Evolutionary conservation across 2,888 invertebrate species (phyloP).

Genomic region (Nomada ferruginata): DNA sequence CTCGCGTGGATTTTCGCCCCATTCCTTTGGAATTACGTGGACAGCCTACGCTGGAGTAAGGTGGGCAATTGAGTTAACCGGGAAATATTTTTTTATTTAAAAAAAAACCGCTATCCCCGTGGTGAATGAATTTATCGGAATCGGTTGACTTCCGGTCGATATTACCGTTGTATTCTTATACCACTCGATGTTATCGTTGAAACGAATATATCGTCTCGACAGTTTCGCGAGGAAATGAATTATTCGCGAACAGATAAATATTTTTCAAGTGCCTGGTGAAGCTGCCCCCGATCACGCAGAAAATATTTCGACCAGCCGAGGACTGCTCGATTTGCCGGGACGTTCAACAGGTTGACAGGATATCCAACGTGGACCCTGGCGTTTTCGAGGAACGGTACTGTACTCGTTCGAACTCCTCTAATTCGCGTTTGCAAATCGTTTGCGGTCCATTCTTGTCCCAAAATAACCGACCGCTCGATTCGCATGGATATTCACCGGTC

Average conservation of each 20-base stretch:
- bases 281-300: slow-evolving; percentile 74
- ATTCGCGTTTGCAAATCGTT: background rate
- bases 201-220: no score
- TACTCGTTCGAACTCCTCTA: slow-evolving; percentile 11
- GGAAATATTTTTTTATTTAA: background rate
- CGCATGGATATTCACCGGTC: no score
- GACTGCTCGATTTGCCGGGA: slow-evolving; percentile 91
- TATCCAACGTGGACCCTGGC: slow-evolving; percentile 88
- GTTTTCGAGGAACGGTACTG: slow-evolving; percentile 89
- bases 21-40: slow-evolving; percentile 57
- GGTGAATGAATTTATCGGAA: no score
- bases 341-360: slow-evolving; percentile 87
- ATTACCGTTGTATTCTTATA: no score
- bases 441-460: background rate
- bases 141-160: no score
- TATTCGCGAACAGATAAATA: background rate
- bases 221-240: background rate
- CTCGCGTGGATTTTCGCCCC: slow-evolving; percentile 64
- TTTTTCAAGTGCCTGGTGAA: slow-evolving; percentile 77
- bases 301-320: slow-evolving; percentile 90
- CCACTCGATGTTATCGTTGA: no score
- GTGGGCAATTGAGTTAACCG: slow-evolving; percentile 44
- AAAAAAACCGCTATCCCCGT: background rate
- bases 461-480: no score
- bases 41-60: slow-evolving; percentile 58